These are phyloP conservation scores for Monopis laevigella DNA, from an alignment of 2,888 invertebrate genomes.

Conservation along the genomic window DNA sequence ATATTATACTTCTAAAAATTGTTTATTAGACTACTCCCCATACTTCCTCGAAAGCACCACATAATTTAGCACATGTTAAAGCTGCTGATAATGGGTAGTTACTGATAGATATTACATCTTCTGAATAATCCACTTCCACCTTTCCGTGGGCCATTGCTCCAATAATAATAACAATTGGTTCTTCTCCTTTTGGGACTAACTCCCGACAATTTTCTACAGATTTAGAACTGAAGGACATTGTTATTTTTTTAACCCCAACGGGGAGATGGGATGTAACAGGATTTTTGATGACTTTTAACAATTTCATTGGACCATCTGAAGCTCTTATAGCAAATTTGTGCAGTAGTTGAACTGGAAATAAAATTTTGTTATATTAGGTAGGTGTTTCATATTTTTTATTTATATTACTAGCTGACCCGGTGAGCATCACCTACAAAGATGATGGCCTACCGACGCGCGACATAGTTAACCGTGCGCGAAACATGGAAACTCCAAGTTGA, in stretches of 20 bases:
- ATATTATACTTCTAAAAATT: not conserved
- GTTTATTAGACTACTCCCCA: slow-evolving; percentile 77
- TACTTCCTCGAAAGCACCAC: slow-evolving; percentile 93
- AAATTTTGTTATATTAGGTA: too few relatives aligned
- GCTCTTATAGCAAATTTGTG: slow-evolving; percentile 95
- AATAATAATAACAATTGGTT: slow-evolving; percentile 88
- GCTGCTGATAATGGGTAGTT: slow-evolving; percentile 97
- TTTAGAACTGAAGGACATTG: slow-evolving; percentile 89
- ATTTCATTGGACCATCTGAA: slow-evolving; percentile 85
- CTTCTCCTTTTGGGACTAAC: slow-evolving; percentile 79
- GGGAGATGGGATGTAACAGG: slow-evolving; percentile 95
- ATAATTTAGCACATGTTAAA: slow-evolving; percentile 93
- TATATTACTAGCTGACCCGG: too few relatives aligned
- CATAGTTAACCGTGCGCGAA: too few relatives aligned
- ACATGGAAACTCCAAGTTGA: too few relatives aligned
- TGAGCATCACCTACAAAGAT: too few relatives aligned
- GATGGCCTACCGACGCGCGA: too few relatives aligned
- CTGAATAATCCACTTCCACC: slow-evolving; percentile 87
- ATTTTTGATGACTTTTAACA: slow-evolving; percentile 96
- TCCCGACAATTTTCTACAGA: slow-evolving; percentile 75
- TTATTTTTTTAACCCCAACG: slow-evolving; percentile 89
- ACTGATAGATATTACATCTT: slow-evolving; percentile 91
- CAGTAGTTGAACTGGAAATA: slow-evolving; percentile 89
- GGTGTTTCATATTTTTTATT: too few relatives aligned
- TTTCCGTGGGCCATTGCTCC: slow-evolving; percentile 99